A percentile compares a stretch with the other conserved stretches of the same genome.
Evolutionary conservation across 2,888 invertebrate genomes (phyloP).

Genomic region (Anaspis maculata): DNA sequence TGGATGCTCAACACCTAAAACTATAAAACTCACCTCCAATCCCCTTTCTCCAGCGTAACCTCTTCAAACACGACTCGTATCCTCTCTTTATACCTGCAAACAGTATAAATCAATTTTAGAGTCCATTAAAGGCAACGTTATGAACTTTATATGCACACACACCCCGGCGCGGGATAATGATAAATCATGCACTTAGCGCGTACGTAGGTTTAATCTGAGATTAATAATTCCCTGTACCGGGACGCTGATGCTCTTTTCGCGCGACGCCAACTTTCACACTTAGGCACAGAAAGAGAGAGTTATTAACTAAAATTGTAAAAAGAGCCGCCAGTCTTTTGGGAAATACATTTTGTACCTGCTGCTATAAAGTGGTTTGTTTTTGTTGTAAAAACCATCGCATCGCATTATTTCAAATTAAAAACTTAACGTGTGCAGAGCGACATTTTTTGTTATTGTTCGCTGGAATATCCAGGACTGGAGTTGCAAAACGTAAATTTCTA

Average conservation of each 20-base stretch:
- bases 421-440: too few relatives aligned
- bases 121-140: conserved; percentile 19
- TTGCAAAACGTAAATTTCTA: too few relatives aligned
- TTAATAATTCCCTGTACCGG: conserved; percentile 21
- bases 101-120: conserved; percentile 27
- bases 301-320: conserved; percentile 7
- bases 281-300: conserved; percentile 1
- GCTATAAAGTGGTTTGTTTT: too few relatives aligned
- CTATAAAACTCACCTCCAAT: conserved; percentile 70
- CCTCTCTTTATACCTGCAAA: conserved; percentile 64
- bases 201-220: conserved; percentile 20
- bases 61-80: conserved; percentile 79
- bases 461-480: too few relatives aligned
- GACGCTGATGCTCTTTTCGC: conserved; percentile 5
- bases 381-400: too few relatives aligned
- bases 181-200: conserved; percentile 23
- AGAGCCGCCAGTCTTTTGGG: conserved; percentile 3
- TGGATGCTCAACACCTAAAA: too few relatives aligned
- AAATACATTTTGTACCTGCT: conserved; percentile 7
- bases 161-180: conserved; percentile 21
- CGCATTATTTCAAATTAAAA: too few relatives aligned
- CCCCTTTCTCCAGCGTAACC: conserved; percentile 66
- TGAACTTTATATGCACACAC: conserved; percentile 19
- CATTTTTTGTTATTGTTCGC: too few relatives aligned
- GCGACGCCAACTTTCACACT: conserved; percentile 1